Evolutionary conservation across 2,113 vertebrate species (phyloP).

Genomic region (Alethe diademata): DNA sequence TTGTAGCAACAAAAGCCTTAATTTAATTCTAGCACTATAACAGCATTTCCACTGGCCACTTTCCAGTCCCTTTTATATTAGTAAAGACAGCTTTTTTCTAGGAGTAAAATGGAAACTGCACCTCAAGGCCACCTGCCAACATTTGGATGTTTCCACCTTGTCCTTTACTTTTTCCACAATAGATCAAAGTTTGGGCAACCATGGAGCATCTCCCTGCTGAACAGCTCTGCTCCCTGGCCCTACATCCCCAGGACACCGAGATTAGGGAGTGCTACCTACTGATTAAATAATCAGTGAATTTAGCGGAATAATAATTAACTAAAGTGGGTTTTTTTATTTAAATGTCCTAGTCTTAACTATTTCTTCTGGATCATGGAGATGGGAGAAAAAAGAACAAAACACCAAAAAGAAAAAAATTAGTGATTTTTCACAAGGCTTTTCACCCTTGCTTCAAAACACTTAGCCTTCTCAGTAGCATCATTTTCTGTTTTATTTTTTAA

Average conservation of each 20-base stretch:
- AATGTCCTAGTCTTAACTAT: not conserved
- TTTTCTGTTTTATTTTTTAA: not conserved
- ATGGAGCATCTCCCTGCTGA: rapidly evolving
- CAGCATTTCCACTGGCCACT: not conserved
- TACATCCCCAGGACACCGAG: not conserved
- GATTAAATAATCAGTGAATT: not conserved
- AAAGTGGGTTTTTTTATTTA: not conserved
- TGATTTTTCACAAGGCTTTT: not conserved
- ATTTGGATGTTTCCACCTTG: not conserved
- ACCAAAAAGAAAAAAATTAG: not conserved
- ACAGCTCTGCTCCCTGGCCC: not conserved
- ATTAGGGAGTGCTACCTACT: not conserved
- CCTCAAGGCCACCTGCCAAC: not conserved
- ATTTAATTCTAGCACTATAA: not conserved
- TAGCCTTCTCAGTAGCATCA: not conserved
- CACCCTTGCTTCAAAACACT: not conserved
- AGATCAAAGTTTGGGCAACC: not conserved
- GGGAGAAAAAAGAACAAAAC: not conserved
- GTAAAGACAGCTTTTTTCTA: not conserved
- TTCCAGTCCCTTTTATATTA: not conserved
- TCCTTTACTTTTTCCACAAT: not conserved
- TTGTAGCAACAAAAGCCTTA: not conserved
- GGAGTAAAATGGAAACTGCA: not conserved
- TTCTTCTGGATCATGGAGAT: not conserved
- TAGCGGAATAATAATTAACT: not conserved